Conservation (phyloP, 2,888 invertebrate genomes). For the Tineola bisselliella region DNA sequence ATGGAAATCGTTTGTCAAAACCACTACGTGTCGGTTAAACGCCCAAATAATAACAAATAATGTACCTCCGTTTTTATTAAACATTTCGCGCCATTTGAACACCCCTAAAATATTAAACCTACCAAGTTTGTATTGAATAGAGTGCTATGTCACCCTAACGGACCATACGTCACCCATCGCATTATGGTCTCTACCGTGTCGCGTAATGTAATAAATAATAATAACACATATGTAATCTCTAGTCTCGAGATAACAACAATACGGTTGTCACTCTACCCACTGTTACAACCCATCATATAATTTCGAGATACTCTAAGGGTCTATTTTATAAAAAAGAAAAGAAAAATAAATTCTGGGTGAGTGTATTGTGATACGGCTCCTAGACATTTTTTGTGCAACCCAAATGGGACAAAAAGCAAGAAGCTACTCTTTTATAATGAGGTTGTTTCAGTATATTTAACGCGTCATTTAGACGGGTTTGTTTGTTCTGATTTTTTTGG, state of each 20-base stretch:
- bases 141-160: neutral
- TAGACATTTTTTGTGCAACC: constrained; percentile 32
- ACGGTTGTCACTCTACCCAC: constrained; percentile 5
- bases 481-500: constrained; percentile 34
- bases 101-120: constrained; percentile 39
- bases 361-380: constrained; percentile 32
- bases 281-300: neutral
- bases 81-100: constrained; percentile 35
- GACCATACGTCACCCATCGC: constrained; percentile 9
- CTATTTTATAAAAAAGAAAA: constrained; percentile 29
- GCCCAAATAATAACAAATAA: constrained; percentile 35
- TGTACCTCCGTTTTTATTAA: constrained; percentile 26
- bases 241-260: neutral
- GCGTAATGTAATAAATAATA: constrained; percentile 19
- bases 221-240: constrained; percentile 23
- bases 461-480: constrained; percentile 45
- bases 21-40: neutral
- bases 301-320: constrained; percentile 33
- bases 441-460: constrained; percentile 55
- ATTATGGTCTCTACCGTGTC: neutral
- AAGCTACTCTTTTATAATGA: constrained; percentile 48
- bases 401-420: constrained; percentile 20
- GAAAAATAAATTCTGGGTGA: constrained; percentile 47
- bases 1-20: neutral
- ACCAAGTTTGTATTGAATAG: neutral